phyloP scores from a whole-genome alignment of 2,888 invertebrate species.

The Ectemnius continuus region DNA sequence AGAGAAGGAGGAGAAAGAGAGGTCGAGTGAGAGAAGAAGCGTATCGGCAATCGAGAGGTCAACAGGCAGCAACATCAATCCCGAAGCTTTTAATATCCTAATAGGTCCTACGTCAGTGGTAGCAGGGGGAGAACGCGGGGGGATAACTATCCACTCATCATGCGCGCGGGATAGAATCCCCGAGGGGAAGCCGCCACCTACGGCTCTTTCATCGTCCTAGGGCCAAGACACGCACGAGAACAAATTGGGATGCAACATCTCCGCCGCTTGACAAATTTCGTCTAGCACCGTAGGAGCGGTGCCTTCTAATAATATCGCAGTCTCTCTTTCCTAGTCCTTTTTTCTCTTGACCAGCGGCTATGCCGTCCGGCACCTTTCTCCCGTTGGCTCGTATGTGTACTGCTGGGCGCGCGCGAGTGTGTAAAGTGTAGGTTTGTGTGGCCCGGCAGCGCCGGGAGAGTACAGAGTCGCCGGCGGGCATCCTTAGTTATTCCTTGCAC shows the following conservation, averaged over 20 bases:
- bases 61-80: slow-evolving; percentile 32
- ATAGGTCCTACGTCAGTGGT: slow-evolving; percentile 34
- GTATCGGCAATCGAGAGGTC: slow-evolving; percentile 9
- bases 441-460: slow-evolving; percentile 15
- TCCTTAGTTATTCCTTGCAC: slow-evolving; percentile 62
- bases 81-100: slow-evolving; percentile 36
- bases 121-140: slow-evolving; percentile 36
- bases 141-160: slow-evolving; percentile 40
- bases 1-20: too few relatives aligned
- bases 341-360: slow-evolving; percentile 22
- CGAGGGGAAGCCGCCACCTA: slow-evolving; percentile 42
- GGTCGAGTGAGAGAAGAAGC: too few relatives aligned
- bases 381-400: slow-evolving; percentile 33
- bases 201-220: slow-evolving; percentile 47
- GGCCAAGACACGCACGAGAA: slow-evolving; percentile 58
- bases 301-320: slow-evolving; percentile 52
- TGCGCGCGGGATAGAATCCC: slow-evolving; percentile 31
- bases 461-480: slow-evolving; percentile 41
- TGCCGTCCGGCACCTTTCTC: slow-evolving; percentile 22
- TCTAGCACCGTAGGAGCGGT: slow-evolving; percentile 68
- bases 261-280: slow-evolving; percentile 65
- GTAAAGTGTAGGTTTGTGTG: slow-evolving; percentile 28
- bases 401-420: slow-evolving; percentile 26
- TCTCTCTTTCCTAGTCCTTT: slow-evolving; percentile 34
- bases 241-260: slow-evolving; percentile 65